A percentile compares a stretch with the other conserved stretches of the same genome.
Evolutionary conservation across 2,113 vertebrate species (phyloP).

Genomic region (Myiagra hebetior): DNA sequence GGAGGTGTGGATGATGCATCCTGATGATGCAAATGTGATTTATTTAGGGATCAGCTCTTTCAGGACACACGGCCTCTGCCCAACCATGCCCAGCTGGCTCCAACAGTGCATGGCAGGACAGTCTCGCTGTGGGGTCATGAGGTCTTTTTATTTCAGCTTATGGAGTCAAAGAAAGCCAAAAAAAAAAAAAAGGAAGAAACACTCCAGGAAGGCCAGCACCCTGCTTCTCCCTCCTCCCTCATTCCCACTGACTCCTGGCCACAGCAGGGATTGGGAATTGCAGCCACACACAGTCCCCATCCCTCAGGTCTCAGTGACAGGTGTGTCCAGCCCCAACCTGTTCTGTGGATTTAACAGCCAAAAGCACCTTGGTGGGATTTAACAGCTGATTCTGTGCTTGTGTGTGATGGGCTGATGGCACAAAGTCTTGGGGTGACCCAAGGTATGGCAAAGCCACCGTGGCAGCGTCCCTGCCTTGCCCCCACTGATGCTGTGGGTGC

Average conservation of each 20-base stretch:
- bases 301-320: neutral
- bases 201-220: too few relatives aligned
- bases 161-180: neutral
- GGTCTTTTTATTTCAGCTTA: neutral
- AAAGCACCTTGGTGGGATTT: neutral
- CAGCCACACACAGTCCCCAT: neutral
- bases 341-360: neutral
- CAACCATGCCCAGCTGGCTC: neutral
- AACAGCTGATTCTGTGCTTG: too few relatives aligned
- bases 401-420: neutral
- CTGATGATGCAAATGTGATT: fast-evolving
- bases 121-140: fast-evolving
- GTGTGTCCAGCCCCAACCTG: neutral
- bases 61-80: neutral
- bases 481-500: neutral
- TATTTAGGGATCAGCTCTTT: neutral
- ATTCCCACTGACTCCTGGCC: neutral
- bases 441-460: neutral
- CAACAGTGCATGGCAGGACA: fast-evolving
- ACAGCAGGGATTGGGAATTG: fast-evolving
- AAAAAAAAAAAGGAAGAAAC: neutral
- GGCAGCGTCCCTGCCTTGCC: neutral
- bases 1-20: neutral
- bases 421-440: neutral
- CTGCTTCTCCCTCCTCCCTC: neutral